Evolutionary conservation across 2,797 vertebrate species (phyloP), one percentile per base, ranked within the genome.

Genomic region (Lindbergichthys nudifrons): DNA sequence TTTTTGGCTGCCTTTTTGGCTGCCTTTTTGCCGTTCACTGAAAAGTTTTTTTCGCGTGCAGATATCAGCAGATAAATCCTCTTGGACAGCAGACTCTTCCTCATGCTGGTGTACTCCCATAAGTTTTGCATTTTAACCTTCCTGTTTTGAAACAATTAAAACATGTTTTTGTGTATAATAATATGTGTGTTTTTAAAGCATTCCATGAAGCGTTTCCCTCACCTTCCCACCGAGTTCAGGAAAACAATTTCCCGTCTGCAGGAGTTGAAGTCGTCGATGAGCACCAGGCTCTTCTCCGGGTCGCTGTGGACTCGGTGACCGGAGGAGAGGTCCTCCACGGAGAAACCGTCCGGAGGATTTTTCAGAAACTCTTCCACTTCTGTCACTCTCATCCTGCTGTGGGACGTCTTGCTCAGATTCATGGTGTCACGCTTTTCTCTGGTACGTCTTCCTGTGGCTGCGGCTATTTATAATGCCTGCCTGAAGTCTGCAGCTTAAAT

Each of bases 211-310:
- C 21, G 39, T 10, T 23, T 60, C 26, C 0, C 77, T 86, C 68
- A 94, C 93, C 92, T 90, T 75, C 93, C 90, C 10, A 77, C 36
- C 0, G 93, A 94, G 48, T 86, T 77, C 3, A 77, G 73, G 85
- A 94, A 94, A 61, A 86, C 53, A 0, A 93, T 8, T 15, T 53
- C 85, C 41, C 82, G 81, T 0, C 54, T 64, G 53, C 74, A 51
- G 39, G 56, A 80, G 16, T 77, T 1, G 14, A 92, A 73, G 50
- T 91, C 85, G 23, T 93, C 89, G 30, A 92, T 91, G 23, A 95
- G 87, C 43, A 94, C 87, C 66, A 91, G 70, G 64, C 64, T 89
- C 1, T 10, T 12, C 13, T 89, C 82, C 10, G 77, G 54, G 9
- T 92, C 77, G 64, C 75, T 76, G 68, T 45, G 71, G 23, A 95